A percentile compares a stretch with the other conserved stretches of the same genome.
phyloP scores from a whole-genome alignment of 2,888 invertebrate species.

The Ctena decussata region DNA sequence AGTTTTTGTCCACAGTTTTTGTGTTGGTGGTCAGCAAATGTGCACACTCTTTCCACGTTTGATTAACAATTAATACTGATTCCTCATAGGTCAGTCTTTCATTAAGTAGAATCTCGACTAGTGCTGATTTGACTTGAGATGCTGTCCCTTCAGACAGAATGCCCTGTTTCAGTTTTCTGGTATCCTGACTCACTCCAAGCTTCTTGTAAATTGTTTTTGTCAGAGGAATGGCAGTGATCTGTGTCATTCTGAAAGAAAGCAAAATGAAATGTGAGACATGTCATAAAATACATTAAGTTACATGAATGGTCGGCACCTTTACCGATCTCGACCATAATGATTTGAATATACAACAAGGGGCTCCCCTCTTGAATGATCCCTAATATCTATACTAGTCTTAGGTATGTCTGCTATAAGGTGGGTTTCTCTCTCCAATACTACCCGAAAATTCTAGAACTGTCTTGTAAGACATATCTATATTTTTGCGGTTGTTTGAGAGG shows the following conservation, averaged over 20 bases:
- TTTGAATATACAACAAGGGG: no score
- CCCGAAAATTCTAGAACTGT: no score
- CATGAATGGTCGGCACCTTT: no score
- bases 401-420: no score
- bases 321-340: no score
- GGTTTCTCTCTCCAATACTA: no score
- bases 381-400: no score
- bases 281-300: no score
- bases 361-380: no score
- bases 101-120: conserved; percentile 83
- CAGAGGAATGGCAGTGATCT: conserved; percentile 83
- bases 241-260: conserved; percentile 82
- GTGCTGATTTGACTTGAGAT: conserved; percentile 82
- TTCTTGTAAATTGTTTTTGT: conserved; percentile 82
- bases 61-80: conserved; percentile 76
- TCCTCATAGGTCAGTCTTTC: conserved; percentile 82
- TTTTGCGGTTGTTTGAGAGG: no score
- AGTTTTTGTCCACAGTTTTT: conserved; percentile 67
- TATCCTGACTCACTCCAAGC: conserved; percentile 85
- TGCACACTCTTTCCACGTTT: conserved; percentile 72
- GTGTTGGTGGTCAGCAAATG: conserved; percentile 57
- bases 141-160: conserved; percentile 86
- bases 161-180: conserved; percentile 75
- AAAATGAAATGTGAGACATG: no score
- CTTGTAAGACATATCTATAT: no score